Evolutionary conservation across 1,140 invertebrate species (phyloP).

Genomic region (Drosophila rufa): DNA sequence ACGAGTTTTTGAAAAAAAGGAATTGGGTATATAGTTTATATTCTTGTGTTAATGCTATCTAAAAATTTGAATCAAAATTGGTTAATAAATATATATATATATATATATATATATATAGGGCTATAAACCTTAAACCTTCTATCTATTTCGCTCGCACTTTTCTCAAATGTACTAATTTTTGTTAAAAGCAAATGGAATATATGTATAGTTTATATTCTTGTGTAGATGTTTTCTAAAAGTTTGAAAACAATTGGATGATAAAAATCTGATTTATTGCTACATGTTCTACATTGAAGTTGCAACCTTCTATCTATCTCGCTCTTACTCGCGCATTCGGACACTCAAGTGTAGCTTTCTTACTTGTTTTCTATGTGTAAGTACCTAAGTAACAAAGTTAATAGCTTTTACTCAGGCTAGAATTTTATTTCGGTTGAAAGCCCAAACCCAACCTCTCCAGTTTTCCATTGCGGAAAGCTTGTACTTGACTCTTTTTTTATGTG

Average conservation of each 20-base stretch:
- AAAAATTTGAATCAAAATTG: too few relatives aligned
- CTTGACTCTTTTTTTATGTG: background rate
- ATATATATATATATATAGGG: too few relatives aligned
- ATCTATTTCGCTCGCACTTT: background rate
- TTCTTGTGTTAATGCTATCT: too few relatives aligned
- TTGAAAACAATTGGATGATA: background rate
- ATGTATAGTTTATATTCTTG: background rate
- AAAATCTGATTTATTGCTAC: too few relatives aligned
- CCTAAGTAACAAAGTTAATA: slow-evolving; percentile 2
- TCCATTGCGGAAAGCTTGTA: background rate
- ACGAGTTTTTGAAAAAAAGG: too few relatives aligned
- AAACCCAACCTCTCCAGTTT: background rate
- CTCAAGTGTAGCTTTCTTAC: background rate
- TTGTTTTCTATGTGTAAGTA: too few relatives aligned
- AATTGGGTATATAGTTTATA: too few relatives aligned
- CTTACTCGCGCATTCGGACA: too few relatives aligned
- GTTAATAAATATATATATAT: too few relatives aligned
- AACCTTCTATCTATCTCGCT: background rate
- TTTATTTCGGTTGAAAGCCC: background rate
- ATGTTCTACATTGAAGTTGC: background rate
- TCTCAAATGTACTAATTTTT: background rate
- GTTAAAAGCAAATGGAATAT: background rate
- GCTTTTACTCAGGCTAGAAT: slow-evolving; percentile 1
- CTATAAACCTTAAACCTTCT: too few relatives aligned
- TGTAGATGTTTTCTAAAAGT: background rate